Base-by-base conservation (phyloP, 2,113 vertebrate species). In the Neodon shergylaensis region DNA sequence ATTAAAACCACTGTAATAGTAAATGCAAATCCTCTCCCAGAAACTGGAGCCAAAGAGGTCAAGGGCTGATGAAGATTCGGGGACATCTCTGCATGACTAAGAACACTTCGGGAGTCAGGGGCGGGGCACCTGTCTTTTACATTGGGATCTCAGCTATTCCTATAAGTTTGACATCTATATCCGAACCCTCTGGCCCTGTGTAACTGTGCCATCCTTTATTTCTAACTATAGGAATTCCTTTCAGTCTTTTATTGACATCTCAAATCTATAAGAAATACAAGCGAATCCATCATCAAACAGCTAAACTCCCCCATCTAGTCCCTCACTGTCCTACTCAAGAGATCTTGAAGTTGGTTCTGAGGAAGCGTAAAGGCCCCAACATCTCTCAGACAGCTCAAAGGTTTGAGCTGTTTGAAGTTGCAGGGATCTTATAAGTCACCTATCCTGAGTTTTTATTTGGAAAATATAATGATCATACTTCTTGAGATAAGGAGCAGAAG, bases 381-480 rank as follows among this genome's bases (percentile, higher is more conserved):
- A 24, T 88, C 31, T 94, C 78, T 91, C 36, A 78, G 66, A 16
- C 0, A 66, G 28, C 7, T 19, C 14, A 58, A 58, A 58, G 19
- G 58, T 39, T 44, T 65, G n/a, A 70, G 77, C 16, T 19, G 11
- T 82, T 47, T 36, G 24, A 87, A 74, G 61, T 90, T 89, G 89
- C n/a, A 54, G 4, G 36, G 33, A 24, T 86, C 65, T 2, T n/a
- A 61, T 54, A 95, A 84, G n/a, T 92, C 74, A 96, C 0, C 0
- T 52, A 87, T 74, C 19, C 49, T 92, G 36, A 84, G 42, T 82
- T 90, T 81, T 73, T 36, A 93, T 92, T 83, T 94, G 83, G 93
- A 96, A 96, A 97, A 94, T 90, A 42, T 88, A 90, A 96, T 90
- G 42, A 96, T 85, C 74, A 78, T 22, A 76, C 13, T 52, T n/a